Evolutionary conservation across 2,797 vertebrate species (phyloP).

Genomic region (Argentina silus): DNA sequence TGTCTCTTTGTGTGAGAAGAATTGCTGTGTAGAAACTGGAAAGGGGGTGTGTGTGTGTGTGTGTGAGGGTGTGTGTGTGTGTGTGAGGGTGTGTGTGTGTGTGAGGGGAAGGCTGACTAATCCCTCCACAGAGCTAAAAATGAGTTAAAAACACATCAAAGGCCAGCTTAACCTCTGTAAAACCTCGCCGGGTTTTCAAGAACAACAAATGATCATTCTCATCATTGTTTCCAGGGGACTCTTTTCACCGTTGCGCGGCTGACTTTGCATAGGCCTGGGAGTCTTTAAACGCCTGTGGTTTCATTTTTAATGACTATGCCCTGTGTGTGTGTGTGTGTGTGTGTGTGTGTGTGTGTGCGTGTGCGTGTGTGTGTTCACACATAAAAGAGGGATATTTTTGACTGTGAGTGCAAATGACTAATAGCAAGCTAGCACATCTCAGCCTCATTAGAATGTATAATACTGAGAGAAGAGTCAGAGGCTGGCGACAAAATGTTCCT

Average conservation of each 20-base stretch:
- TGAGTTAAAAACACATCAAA: constrained; percentile 87
- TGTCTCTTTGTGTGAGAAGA: no score
- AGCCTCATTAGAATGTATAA: constrained; percentile 82
- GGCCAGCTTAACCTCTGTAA: constrained; percentile 83
- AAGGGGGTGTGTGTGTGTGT: constrained; percentile 13
- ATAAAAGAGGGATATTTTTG: constrained; percentile 76
- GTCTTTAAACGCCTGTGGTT: constrained; percentile 77
- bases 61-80: constrained; percentile 50
- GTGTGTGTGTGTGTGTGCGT: constrained; percentile 43
- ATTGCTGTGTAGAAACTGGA: no score
- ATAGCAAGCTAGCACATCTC: constrained; percentile 80
- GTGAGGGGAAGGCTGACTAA: constrained; percentile 70
- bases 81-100: constrained; percentile 27
- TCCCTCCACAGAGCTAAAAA: constrained; percentile 80
- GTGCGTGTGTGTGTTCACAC: constrained; percentile 58
- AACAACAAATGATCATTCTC: constrained; percentile 86
- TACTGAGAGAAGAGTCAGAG: constrained; percentile 48
- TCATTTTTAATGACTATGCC: constrained; percentile 84
- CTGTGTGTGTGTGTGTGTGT: constrained; percentile 56
- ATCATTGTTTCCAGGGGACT: constrained; percentile 84
- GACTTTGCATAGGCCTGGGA: constrained; percentile 78
- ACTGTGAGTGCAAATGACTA: constrained; percentile 80
- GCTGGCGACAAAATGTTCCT: neutral
- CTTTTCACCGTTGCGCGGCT: constrained; percentile 73
- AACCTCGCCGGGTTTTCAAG: constrained; percentile 82